These are phyloP conservation scores for Ptychoptera contaminata DNA, from an alignment of 2,888 invertebrate genomes.

Conservation along the genomic window DNA sequence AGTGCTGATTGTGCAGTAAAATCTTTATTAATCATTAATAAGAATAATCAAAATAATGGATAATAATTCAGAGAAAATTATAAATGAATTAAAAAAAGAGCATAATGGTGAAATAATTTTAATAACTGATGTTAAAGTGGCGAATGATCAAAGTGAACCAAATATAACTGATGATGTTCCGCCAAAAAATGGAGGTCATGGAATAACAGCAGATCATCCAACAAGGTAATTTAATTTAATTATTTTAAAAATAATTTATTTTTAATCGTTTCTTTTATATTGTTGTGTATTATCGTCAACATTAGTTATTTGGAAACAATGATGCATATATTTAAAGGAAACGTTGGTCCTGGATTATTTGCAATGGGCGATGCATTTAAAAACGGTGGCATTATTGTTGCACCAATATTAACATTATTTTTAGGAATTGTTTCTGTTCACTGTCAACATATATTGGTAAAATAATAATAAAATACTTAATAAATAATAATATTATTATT, in stretches of 20 bases:
- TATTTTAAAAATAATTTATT: background rate
- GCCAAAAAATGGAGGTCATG: constrained; percentile 7
- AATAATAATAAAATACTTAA: background rate
- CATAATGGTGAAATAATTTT: background rate
- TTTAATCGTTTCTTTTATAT: background rate
- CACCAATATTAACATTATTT: constrained; percentile 57
- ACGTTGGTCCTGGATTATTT: constrained; percentile 89
- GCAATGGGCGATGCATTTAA: constrained; percentile 92
- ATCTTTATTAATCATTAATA: too few relatives aligned
- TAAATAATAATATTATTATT: background rate
- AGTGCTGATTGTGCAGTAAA: too few relatives aligned
- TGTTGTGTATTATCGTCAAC: background rate
- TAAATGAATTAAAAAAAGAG: too few relatives aligned
- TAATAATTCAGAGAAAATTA: too few relatives aligned
- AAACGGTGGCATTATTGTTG: constrained; percentile 77
- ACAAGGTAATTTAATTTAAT: constrained; percentile 11
- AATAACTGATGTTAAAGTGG: background rate
- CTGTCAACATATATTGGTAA: constrained; percentile 79
- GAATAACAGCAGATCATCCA: constrained; percentile 11
- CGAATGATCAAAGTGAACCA: background rate
- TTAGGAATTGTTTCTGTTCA: constrained; percentile 80
- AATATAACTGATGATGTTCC: background rate
- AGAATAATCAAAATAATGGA: too few relatives aligned
- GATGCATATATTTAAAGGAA: constrained; percentile 87
- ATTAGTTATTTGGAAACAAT: constrained; percentile 70